phyloP scores from a whole-genome alignment of 2,797 vertebrate species.

The Enteromius unitaeniatus region DNA sequence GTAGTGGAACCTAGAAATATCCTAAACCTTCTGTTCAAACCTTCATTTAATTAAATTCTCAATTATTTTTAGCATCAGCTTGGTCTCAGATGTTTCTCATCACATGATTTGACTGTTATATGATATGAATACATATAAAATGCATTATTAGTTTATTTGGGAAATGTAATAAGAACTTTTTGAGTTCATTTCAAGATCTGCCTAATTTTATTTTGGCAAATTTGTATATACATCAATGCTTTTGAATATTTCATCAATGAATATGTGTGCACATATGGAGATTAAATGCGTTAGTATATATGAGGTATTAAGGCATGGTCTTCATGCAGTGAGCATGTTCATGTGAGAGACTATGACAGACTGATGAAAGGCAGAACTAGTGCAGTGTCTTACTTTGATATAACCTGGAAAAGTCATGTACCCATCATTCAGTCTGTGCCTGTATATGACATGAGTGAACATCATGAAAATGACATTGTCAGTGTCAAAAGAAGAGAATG shows the following conservation, averaged over 20 bases:
- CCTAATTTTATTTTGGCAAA: background rate
- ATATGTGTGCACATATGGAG: background rate
- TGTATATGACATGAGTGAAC: conserved; percentile 24
- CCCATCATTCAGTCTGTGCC: conserved; percentile 8
- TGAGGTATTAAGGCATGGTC: background rate
- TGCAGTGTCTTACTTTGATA: conserved; percentile 59
- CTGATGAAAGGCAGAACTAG: background rate
- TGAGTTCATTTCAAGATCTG: background rate
- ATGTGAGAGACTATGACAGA: conserved; percentile 10
- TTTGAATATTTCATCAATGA: background rate
- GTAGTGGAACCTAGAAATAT: background rate
- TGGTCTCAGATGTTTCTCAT: background rate
- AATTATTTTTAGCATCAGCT: background rate
- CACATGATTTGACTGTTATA: background rate
- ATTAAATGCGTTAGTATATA: background rate
- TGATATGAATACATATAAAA: background rate
- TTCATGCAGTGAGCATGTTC: background rate
- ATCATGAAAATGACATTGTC: background rate
- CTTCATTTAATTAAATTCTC: background rate
- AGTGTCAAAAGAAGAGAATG: background rate
- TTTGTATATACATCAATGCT: too few species aligned
- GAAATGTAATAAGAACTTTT: background rate
- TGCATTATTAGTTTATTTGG: background rate
- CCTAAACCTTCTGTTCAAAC: background rate
- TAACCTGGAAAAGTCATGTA: conserved; percentile 21